Percentiles rank a stretch among this genome's conserved stretches.
Evolutionary conservation across 1,140 invertebrate species (phyloP).

Genomic region (Cylas formicarius): DNA sequence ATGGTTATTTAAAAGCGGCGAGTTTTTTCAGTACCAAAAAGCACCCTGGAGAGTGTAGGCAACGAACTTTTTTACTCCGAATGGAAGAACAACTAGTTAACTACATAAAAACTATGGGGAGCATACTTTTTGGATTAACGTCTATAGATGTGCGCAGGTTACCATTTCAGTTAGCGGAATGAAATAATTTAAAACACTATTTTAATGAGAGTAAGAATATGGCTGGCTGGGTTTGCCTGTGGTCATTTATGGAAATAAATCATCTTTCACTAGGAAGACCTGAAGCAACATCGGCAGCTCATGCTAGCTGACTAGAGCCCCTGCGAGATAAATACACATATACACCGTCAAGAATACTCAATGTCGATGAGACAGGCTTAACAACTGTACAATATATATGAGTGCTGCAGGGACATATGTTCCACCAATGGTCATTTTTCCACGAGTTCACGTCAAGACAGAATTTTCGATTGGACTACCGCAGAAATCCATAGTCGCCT

Average conservation of each 20-base stretch:
- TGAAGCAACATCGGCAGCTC: slow-evolving; percentile 2
- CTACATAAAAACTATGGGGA: slow-evolving; percentile 3
- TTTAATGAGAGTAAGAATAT: slow-evolving; percentile 2
- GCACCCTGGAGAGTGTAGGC: slow-evolving; percentile 1
- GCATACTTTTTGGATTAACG: slow-evolving; percentile 4
- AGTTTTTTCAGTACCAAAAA: too few relatives aligned
- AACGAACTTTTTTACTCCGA: neutral
- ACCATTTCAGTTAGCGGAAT: neutral
- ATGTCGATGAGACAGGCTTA: slow-evolving; percentile 12
- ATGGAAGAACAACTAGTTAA: neutral
- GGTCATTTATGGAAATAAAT: slow-evolving; percentile 1
- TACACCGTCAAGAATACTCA: slow-evolving; percentile 13
- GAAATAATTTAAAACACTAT: slow-evolving; percentile 6
- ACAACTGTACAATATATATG: slow-evolving; percentile 29
- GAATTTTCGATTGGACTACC: slow-evolving; percentile 25
- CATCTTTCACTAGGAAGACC: slow-evolving; percentile 1
- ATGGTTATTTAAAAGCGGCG: too few relatives aligned
- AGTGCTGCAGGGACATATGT: slow-evolving; percentile 37
- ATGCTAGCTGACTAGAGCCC: neutral
- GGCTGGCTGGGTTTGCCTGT: neutral
- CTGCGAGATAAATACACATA: too few relatives aligned
- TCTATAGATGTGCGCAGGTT: slow-evolving; percentile 5
- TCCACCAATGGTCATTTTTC: slow-evolving; percentile 34
- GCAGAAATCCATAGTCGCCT: slow-evolving; percentile 14
- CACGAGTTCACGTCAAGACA: slow-evolving; percentile 26